Base-by-base conservation (phyloP, 2,113 vertebrate species). In the Neofelis nebulosa region DNA sequence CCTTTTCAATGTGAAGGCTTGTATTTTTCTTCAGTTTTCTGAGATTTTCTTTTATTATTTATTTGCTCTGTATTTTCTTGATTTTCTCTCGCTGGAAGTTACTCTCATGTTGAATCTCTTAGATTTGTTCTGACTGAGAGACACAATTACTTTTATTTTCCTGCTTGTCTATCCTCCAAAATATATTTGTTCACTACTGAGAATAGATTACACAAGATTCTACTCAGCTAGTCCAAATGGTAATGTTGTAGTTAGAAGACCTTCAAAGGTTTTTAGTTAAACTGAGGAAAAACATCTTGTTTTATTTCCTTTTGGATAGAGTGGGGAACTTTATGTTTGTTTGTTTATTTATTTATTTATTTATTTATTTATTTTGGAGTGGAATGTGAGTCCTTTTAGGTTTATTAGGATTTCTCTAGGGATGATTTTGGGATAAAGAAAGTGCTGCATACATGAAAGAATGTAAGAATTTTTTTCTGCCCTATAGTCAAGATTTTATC, bases 371-470 rank as follows among this genome's bases (percentile, higher is more conserved):
- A 79, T 36, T 68, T 63, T 83, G 31, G 21, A 65, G 63, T 92
- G 48, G 36, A 76, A n/a, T 74, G 3, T 91, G 33, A 57, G 36
- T 80, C 38, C 4, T 33, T 95, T 89, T 94, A 61, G 29, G 4
- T 92, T 1, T 88, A 29, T 63, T 95, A 31, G 33, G n/a, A 65
- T 89, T 95, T 91, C 41, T 94, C 76, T 63, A 69, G 38, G 23
- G 65, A 45, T 19, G 81, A 18, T 87, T 95, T 95, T 91, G 57
- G 63, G n/a, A 66, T 84, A 87, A 97, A 95, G 7, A 69, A 90
- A 88, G 48, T 80, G 15, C 25, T 86, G 27, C 36, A 91, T 82
- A 82, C 9, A 73, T 63, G 50, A 85, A 92, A 87, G 41, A 50
- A 78, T 4, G 48, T 88, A 57, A 80, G 41, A 31, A 52, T 82